Base-by-base conservation (phyloP, 2,113 vertebrate genomes). In the Pachyramphus minor region DNA sequence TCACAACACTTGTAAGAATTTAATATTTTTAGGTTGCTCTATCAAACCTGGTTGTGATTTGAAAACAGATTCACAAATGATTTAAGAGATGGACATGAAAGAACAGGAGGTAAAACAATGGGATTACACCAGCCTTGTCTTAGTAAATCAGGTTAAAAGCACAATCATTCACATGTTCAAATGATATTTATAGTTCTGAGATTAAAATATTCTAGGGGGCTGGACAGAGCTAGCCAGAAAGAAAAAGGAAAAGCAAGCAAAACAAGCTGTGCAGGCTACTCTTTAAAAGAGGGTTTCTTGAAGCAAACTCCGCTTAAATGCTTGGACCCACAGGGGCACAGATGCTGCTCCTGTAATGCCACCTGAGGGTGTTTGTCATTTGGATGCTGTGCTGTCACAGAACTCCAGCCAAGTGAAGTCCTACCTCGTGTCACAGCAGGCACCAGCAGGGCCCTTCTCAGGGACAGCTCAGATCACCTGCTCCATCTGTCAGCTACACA, bases 281-380 rank as follows among this genome's bases (percentile, higher is more conserved):
- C 8, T 79, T 56, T 39, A 16, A 47, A 55, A 76, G n/a, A 68
- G 47, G 39, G 6, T 72, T 44, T 45, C 53, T 30, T 33, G 62
- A 79, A 42, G 42, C 16, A 39, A 52, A 49, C 8, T 39, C 30
- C 39, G 39, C 22, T 28, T 25, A 55, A 44, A 24, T 41, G n/a
- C 76, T 67, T 28, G 22, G 56, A 78, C 21, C 23, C 37, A 69
- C 0, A 0, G n/a, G 3, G 45, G 18, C 31, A 25, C 0, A 0
- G 55, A 25, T 9, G 2, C 37, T 52, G 69, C 22, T 35, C 14
- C 58, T 59, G 56, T 8, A 30, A 22, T 63, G 52, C 25, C 41
- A 33, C 39, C 14, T 17, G 14, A 5, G 52, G 21, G 8, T 23
- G 23, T 44, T 66, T 39, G 50, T 28, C 31, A 28, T 37, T 23